These are phyloP conservation scores for Petromus typicus DNA, from an alignment of 2,113 vertebrate genomes.

Conservation along the genomic window DNA sequence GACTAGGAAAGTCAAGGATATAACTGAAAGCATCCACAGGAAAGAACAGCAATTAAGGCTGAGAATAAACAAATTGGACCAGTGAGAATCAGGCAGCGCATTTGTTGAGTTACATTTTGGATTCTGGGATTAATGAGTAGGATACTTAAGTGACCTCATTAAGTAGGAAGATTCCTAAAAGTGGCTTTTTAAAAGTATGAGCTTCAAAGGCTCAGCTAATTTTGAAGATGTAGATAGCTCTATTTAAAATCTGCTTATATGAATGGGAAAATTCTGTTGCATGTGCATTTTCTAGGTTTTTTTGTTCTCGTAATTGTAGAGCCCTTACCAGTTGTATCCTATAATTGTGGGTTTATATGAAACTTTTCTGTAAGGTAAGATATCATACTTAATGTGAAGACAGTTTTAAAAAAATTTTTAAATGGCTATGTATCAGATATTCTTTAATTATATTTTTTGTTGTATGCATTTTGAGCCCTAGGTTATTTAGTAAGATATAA, in stretches of 20 bases:
- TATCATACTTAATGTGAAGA: slow-evolving; percentile 35
- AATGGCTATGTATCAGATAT: neutral
- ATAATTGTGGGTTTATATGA: neutral
- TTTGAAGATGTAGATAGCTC: neutral
- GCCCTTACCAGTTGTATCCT: neutral
- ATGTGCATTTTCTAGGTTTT: neutral
- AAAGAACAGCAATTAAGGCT: neutral
- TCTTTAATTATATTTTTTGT: slow-evolving; percentile 39
- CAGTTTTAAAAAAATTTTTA: slow-evolving; percentile 19
- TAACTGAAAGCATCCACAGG: slow-evolving; percentile 9
- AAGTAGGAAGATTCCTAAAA: neutral
- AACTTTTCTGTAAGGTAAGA: slow-evolving; percentile 9
- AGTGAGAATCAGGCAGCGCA: neutral
- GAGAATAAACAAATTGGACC: neutral
- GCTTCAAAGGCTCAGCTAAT: neutral
- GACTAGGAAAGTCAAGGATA: neutral
- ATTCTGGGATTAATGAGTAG: neutral
- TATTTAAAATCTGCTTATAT: slow-evolving; percentile 28
- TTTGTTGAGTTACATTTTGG: slow-evolving; percentile 30
- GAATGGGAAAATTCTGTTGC: neutral
- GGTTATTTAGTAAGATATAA: slow-evolving; percentile 34
- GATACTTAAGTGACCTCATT: neutral
- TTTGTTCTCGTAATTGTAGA: slow-evolving; percentile 24
- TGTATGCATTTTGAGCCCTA: slow-evolving; percentile 11
- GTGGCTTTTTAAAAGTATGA: neutral